Conservation (phyloP, 2,113 vertebrate species). For the Solea solea region DNA sequence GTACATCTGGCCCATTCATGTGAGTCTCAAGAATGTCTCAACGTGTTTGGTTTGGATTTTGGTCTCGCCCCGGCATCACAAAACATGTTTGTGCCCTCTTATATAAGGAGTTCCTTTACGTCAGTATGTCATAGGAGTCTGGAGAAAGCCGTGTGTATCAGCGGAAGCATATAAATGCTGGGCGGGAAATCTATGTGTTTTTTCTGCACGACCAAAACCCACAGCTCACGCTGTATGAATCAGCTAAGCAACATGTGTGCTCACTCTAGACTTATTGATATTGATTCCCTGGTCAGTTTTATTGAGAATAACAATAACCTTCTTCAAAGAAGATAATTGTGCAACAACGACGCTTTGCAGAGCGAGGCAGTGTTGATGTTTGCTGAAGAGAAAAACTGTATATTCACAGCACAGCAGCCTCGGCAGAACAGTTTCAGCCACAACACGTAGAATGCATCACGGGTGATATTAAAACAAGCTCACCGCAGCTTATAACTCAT, state of each 20-base stretch:
- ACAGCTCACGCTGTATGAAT: neutral
- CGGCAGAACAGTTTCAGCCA: neutral
- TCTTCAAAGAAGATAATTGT: constrained; percentile 7
- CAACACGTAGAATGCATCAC: neutral
- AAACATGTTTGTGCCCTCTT: neutral
- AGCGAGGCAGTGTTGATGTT: no score
- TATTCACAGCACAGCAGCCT: neutral
- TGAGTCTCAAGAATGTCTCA: no score
- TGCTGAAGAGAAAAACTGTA: no score
- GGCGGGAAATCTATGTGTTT: neutral
- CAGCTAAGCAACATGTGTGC: neutral
- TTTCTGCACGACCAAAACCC: neutral
- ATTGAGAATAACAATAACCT: neutral
- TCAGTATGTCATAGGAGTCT: neutral
- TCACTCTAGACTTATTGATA: neutral
- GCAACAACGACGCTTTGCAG: neutral
- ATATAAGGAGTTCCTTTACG: neutral
- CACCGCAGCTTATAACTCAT: neutral
- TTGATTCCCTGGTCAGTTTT: neutral
- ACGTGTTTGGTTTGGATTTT: no score
- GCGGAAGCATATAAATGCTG: neutral
- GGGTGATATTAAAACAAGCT: neutral
- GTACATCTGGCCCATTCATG: no score
- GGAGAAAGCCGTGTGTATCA: neutral
- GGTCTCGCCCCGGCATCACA: neutral